Conservation (phyloP, 2,888 invertebrate genomes). For the Hirtodrosophila alboralis region DNA sequence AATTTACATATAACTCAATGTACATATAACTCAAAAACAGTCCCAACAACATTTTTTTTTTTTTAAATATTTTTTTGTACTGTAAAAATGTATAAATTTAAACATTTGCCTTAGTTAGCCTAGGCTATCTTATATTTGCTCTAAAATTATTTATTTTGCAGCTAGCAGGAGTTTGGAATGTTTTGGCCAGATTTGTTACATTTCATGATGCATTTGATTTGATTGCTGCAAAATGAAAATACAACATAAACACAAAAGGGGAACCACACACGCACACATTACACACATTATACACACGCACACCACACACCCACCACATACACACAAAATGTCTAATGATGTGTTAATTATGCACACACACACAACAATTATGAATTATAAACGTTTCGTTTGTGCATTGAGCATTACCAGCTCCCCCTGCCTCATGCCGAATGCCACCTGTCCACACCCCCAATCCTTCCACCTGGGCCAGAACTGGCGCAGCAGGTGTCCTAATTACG, state of each 20-base stretch:
- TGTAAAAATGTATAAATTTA: no score
- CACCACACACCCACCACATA: neutral
- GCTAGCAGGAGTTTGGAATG: no score
- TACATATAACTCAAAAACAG: no score
- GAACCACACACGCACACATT: neutral
- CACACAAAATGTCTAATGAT: conserved; percentile 43
- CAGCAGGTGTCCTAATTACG: conserved; percentile 45
- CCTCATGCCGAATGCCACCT: neutral
- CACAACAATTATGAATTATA: conserved; percentile 56
- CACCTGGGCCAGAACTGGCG: neutral
- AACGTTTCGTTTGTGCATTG: conserved; percentile 13
- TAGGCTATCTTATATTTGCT: no score
- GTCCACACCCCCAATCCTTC: no score
- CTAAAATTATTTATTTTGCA: no score
- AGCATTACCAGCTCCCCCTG: neutral
- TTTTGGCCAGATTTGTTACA: no score
- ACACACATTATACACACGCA: neutral
- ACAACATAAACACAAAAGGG: conserved; percentile 8
- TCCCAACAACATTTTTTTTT: no score
- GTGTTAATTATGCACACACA: conserved; percentile 57
- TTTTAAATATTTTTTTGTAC: no score
- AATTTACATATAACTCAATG: no score
- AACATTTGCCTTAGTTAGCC: no score
- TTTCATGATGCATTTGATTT: conserved; percentile 10
- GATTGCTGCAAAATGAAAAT: conserved; percentile 16